Conservation (phyloP, 2,888 invertebrate genomes). For the Trachelus iudaicus region DNA sequence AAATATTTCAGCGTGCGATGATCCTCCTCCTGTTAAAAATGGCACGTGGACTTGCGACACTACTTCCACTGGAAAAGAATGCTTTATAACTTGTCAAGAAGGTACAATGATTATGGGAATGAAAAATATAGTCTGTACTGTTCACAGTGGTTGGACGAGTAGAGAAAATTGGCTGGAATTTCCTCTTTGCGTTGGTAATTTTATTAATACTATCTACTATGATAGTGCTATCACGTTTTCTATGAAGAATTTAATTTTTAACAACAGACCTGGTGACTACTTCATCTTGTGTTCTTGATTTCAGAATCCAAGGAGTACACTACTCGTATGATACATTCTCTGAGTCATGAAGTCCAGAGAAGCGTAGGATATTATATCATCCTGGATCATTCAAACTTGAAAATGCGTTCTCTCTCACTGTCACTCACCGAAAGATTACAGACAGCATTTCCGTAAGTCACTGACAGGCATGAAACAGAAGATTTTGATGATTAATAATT, state of each 20-base stretch:
- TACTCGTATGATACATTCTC: conserved; percentile 32
- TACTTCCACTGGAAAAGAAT: conserved; percentile 26
- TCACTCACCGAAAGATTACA: conserved; percentile 31
- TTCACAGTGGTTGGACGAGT: conserved; percentile 28
- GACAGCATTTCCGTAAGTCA: conserved; percentile 37
- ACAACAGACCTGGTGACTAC: too few species aligned
- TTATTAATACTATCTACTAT: too few species aligned
- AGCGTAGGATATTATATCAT: conserved; percentile 41
- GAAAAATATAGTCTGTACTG: conserved; percentile 33
- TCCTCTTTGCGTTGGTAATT: conserved; percentile 41
- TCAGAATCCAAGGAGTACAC: conserved; percentile 25
- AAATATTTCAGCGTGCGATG: conserved; percentile 30
- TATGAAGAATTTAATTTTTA: too few species aligned
- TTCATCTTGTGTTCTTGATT: too few species aligned
- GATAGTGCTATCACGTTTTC: too few species aligned
- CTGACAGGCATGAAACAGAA: neutral
- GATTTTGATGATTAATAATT: neutral
- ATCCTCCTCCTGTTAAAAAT: conserved; percentile 35
- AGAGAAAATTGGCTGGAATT: conserved; percentile 41
- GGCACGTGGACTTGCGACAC: conserved; percentile 42
- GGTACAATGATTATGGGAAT: conserved; percentile 38
- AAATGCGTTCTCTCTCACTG: conserved; percentile 28
- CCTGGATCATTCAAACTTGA: conserved; percentile 31
- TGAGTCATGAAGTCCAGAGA: conserved; percentile 37
- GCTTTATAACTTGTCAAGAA: conserved; percentile 31